Base-by-base conservation (phyloP, 1,140 invertebrate genomes). In the Neodiprion lecontei region DNA sequence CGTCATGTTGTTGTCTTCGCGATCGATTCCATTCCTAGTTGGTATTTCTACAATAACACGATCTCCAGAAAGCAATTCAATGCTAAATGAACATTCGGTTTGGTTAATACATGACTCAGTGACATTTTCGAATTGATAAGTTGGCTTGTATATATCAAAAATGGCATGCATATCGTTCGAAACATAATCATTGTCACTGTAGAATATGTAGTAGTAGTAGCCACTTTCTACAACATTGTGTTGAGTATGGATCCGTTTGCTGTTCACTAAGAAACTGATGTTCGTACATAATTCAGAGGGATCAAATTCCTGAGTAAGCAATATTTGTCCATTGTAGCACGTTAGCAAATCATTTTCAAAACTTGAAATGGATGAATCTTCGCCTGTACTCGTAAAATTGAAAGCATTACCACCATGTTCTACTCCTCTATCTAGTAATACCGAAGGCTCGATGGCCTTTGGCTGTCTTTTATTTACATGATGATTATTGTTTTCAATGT, bases 191-290 rank as follows among this genome's bases (percentile, higher is more conserved):
- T 95, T 95, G 82, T 96, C 94, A 79, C 94, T 95, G 80, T 95
- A 96, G 88, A 96, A 96, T 76, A 96, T 95, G 82, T 95, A 96
- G 87, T 96, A 96, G 84, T 95, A 96, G 85, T 96, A 96, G 9
- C 94, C 95, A 85, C 94, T 92, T 65, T 91, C 88, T 47, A 88
- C 84, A 12, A 95, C 92, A 77, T 94, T 90, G 81, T 95, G 94
- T 70, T 89, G 89, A 80, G 94, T 91, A 82, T 92, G 91, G 69
- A 91, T 90, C 71, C 89, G 89, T 48, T 87, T 89, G 12, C 90
- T 89, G 40, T 89, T 91, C 71, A 94, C 90, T 79, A 95, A 88
- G 79, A 93, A 93, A 79, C 90, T 90, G 12, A 92, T 90, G 85
- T 91, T 91, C 10, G 89, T 91, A 79, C 94, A 96, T 23, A 90